Base-by-base conservation (phyloP, 1,140 invertebrate species). In the Aphelenchoides besseyi region DNA sequence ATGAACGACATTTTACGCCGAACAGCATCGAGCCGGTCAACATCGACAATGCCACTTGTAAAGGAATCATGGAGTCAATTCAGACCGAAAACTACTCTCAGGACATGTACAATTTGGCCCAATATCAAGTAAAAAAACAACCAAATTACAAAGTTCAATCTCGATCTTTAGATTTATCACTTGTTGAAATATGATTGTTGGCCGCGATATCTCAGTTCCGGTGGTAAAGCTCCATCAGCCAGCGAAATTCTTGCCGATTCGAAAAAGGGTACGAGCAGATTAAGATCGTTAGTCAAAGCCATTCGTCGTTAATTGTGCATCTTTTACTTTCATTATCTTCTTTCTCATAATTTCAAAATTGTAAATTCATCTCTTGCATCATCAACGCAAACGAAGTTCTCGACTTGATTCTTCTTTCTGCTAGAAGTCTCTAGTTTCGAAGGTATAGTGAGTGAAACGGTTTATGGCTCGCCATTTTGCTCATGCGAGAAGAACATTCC, bases 1-100 rank as follows among this genome's bases (percentile, higher is more conserved):
- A 73, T 61, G 81, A 82, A 9, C 66, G 81, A 30, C 82, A 82
- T 71, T 84, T 82, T 73, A 79, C 78, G 3, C 55, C 74, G 29
- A 84, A 84, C 68, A 76, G 77, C 54, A 78, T 79, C 2, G 81
- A 82, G 41, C 81, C 81, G 9, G 82, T 82, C 2, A 82, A 82
- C 61, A 79, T 82, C 26, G 81, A 82, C 74, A 82, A 82, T 70
- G 76, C 82, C 12, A 82, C 81, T 1, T 72, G 72, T 52, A 82
- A 82, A 68, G 36, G 61, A 30, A 75, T 75, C 55, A 77, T 78
- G 55, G 80, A 82, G 53, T 68, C 77, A 18, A 69, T 84, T 62
- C 63, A 74, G 61, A 64, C 69, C 30, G 74, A 73, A 37, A 57
- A 68, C 18, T 82, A 79, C 57, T 72, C 68, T 16, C n/a, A 52